phyloP scores from a whole-genome alignment of 2,888 invertebrate species.

The Euzetes globulus region DNA sequence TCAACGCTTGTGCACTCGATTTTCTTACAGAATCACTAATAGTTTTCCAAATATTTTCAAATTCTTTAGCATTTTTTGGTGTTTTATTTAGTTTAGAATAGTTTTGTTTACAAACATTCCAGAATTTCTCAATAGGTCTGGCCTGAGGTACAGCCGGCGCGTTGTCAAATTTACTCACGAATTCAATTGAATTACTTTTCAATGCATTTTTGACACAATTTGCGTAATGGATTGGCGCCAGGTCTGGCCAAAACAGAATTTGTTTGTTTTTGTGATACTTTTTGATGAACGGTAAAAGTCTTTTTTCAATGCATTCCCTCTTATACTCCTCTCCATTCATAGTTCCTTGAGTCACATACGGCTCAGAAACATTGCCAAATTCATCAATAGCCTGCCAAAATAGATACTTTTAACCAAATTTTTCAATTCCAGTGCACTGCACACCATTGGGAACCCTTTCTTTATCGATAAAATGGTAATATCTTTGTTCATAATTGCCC shows the following conservation, averaged over 20 bases:
- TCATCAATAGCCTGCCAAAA: slow-evolving; percentile 13
- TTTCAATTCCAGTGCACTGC: background rate
- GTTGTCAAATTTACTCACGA: background rate
- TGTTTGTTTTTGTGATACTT: background rate
- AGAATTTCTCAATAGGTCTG: background rate
- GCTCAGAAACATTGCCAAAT: background rate
- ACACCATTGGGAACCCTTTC: background rate
- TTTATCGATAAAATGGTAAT: background rate
- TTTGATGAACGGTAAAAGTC: slow-evolving; percentile 5
- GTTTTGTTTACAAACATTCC: background rate
- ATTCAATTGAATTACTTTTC: background rate
- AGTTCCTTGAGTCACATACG: background rate
- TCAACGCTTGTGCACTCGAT: background rate
- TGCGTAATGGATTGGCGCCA: slow-evolving; percentile 5
- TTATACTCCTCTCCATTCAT: background rate
- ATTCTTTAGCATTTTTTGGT: background rate
- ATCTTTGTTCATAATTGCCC: background rate
- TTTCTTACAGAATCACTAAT: background rate
- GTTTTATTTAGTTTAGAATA: background rate
- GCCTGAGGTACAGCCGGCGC: background rate
- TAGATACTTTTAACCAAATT: background rate
- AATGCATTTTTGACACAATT: background rate
- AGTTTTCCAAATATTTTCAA: background rate
- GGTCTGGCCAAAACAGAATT: slow-evolving; percentile 14
- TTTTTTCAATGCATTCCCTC: background rate